phyloP scores from a whole-genome alignment of 2,888 invertebrate genomes.

The Ctena decussata region DNA sequence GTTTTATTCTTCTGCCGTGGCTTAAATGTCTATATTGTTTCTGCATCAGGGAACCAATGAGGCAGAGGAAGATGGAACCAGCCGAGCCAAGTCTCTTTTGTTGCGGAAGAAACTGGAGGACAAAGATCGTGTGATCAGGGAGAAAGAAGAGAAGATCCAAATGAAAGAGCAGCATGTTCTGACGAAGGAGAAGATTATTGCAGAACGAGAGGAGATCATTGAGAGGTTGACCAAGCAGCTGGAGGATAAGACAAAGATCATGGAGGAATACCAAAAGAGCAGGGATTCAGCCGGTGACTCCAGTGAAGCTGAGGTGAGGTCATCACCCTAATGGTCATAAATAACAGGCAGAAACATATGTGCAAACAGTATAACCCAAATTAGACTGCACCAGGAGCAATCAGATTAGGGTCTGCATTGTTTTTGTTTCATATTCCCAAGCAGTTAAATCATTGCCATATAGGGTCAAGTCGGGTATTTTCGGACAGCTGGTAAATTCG shows the following conservation, averaged over 20 bases:
- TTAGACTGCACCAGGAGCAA: too few species aligned
- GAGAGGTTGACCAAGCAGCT: conserved; percentile 88
- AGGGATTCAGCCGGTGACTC: conserved; percentile 25
- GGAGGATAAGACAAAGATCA: conserved; percentile 86
- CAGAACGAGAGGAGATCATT: conserved; percentile 85
- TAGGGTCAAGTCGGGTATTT: too few species aligned
- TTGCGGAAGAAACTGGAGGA: conserved; percentile 86
- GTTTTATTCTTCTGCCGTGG: too few species aligned
- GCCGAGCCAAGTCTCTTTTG: conserved; percentile 82
- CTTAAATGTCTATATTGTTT: too few species aligned
- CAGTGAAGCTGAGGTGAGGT: conserved; percentile 53
- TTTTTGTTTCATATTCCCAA: too few species aligned
- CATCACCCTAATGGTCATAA: too few species aligned
- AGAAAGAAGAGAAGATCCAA: conserved; percentile 75
- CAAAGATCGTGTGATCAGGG: conserved; percentile 77
- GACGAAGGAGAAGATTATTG: conserved; percentile 79
- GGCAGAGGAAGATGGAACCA: conserved; percentile 66
- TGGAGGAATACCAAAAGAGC: conserved; percentile 73
- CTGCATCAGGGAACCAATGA: conserved; percentile 13
- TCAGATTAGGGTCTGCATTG: too few species aligned
- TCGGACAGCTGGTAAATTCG: too few species aligned
- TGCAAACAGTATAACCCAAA: too few species aligned
- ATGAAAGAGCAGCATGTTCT: conserved; percentile 75
- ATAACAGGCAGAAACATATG: too few species aligned
- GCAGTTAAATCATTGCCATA: too few species aligned